Percentiles rank a stretch among this genome's conserved stretches.
Evolutionary conservation across 2,797 vertebrate species (phyloP).

Genomic region (Vireo griseus): DNA sequence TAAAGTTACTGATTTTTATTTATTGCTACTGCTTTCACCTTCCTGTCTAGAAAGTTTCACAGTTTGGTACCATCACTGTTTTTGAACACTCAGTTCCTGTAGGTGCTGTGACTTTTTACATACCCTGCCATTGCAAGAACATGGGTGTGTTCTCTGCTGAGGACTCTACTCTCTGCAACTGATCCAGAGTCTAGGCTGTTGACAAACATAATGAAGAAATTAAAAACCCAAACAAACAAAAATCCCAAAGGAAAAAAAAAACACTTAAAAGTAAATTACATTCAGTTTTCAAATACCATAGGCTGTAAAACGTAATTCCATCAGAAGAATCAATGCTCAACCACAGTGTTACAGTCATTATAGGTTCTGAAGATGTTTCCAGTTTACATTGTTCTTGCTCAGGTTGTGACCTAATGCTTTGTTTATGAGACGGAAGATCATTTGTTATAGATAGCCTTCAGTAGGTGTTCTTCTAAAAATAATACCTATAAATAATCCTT

Average conservation of each 20-base stretch:
- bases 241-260: rapidly evolving
- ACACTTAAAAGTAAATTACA: rapidly evolving
- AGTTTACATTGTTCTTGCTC: constrained; percentile 36
- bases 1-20: background rate
- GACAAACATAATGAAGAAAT: background rate
- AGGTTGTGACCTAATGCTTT: background rate
- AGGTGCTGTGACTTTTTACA: background rate
- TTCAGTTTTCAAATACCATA: background rate
- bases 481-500: constrained; percentile 52
- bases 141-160: background rate
- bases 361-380: background rate
- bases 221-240: background rate
- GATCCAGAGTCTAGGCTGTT: background rate
- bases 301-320: background rate
- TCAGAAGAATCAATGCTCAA: background rate
- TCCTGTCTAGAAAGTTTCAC: background rate
- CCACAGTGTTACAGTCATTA: background rate
- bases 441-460: constrained; percentile 54
- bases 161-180: background rate
- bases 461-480: constrained; percentile 60
- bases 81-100: background rate
- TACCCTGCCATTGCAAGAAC: background rate
- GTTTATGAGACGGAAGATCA: constrained; percentile 21
- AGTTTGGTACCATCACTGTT: background rate
- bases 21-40: background rate